Base-by-base conservation (phyloP, 2,888 invertebrate genomes). In the Xestia c-nigrum region DNA sequence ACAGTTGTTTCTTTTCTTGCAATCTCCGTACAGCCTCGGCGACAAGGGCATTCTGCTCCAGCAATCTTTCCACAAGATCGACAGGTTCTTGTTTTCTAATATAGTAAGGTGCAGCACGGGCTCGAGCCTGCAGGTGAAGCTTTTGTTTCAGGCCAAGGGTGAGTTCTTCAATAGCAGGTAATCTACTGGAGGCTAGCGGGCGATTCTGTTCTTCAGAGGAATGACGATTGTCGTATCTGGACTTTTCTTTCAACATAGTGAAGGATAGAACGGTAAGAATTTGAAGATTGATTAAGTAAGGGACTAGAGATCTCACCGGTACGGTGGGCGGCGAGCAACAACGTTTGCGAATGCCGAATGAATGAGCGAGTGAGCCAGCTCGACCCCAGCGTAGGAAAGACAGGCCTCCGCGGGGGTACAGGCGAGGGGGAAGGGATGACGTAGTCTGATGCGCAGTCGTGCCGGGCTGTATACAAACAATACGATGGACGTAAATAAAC, bases 391-490 rank as follows among this genome's bases (percentile, higher is more conserved):
- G 94, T 94, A 94, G 93, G 92, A 94, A 94, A 94, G 91, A 94
- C 93, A 90, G 95, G 94, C 91, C 92, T 93, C 91, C 85, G 93
- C 93, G 95, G 95, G 94, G 94, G 90, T 76, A 83, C 80, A 87
- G 88, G 89, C 81, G 90, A 89, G 91, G 91, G 92, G 91, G 94
- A 92, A 93, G 94, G 88, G 85, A 91, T 96, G 96, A 96, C 96
- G 96, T 95, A 93, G 92, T 90, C 93, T 91, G 95, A 95, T 96
- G 96, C 96, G 96, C 96, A 96, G 95, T 94, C 96, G 95, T 94
- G 95, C 96, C 96, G 96, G 96, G 94, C 95, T 96, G 96, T 96
- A 95, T 96, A 96, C 96, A 96, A 96, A 96, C 96, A 96, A 96
- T 96, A 96, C 96, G 94, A 93, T 92, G 96, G 96, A 96, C 96